These are phyloP conservation scores for Orussus abietinus DNA, from an alignment of 1,140 invertebrate species.

Conservation along the genomic window DNA sequence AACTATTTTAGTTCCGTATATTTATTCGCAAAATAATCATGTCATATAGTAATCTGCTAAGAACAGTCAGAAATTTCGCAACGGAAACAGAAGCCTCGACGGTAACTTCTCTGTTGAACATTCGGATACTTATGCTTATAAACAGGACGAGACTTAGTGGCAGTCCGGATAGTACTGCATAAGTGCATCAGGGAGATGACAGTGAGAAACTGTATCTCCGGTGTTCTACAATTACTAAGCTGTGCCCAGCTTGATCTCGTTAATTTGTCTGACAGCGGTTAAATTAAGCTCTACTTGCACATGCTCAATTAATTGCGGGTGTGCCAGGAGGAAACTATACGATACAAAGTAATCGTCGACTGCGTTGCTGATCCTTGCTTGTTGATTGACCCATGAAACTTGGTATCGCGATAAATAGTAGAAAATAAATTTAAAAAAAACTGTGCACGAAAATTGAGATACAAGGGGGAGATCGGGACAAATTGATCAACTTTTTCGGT, in stretches of 20 bases:
- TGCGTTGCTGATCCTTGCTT: no score
- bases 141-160: conserved; percentile 18
- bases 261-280: conserved; percentile 22
- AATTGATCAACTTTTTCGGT: no score
- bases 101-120: no score
- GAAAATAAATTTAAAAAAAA: neutral
- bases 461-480: no score
- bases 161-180: conserved; percentile 17
- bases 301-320: no score
- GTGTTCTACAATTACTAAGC: neutral
- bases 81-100: no score
- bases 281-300: conserved; percentile 19
- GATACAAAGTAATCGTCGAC: no score
- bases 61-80: no score
- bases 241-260: conserved; percentile 20
- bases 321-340: no score
- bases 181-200: conserved; percentile 31
- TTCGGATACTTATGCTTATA: conserved; percentile 5
- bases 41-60: no score
- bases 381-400: neutral
- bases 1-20: no score
- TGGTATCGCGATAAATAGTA: neutral
- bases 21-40: no score
- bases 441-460: neutral
- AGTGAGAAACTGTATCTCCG: conserved; percentile 22